These are phyloP conservation scores for Sisyra nigra DNA, from an alignment of 2,888 invertebrate genomes.

Conservation along the genomic window DNA sequence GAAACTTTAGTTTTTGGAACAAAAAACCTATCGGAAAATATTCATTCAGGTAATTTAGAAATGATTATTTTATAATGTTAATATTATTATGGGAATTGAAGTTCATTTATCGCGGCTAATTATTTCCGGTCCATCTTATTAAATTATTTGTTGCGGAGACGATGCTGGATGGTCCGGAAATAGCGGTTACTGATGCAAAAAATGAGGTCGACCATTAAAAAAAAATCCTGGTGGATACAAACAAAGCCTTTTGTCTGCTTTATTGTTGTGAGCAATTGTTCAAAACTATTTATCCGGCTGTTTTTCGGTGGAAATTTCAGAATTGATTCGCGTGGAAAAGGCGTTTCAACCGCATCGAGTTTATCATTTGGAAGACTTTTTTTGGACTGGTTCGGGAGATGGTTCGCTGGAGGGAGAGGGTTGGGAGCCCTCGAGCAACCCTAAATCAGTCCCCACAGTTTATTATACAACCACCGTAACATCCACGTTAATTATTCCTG, in stretches of 20 bases:
- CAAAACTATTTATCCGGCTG: slow-evolving; percentile 1
- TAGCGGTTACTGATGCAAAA: slow-evolving; percentile 9
- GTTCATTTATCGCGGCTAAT: too few species aligned
- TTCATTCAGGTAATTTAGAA: too few species aligned
- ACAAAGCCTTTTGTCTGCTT: background rate
- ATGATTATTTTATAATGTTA: too few species aligned
- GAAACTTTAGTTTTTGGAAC: too few species aligned
- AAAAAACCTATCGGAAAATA: too few species aligned
- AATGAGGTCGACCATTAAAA: slow-evolving; percentile 11
- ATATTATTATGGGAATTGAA: too few species aligned
- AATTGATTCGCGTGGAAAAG: slow-evolving; percentile 15
- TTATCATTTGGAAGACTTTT: slow-evolving; percentile 63
- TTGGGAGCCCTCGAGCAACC: slow-evolving; percentile 27
- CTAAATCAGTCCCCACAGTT: slow-evolving; percentile 34
- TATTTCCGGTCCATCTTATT: too few species aligned
- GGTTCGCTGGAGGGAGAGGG: slow-evolving; percentile 36
- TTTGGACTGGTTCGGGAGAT: slow-evolving; percentile 80
- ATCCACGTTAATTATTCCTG: slow-evolving; percentile 51
- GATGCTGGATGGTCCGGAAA: slow-evolving; percentile 3
- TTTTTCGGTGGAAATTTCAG: slow-evolving; percentile 7
- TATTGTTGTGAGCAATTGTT: background rate
- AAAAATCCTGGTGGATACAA: slow-evolving; percentile 1
- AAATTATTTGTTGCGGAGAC: background rate
- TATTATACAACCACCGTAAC: slow-evolving; percentile 51
- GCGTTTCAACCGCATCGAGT: slow-evolving; percentile 19